phyloP scores from a whole-genome alignment of 2,113 vertebrate species.

The Pica pica region DNA sequence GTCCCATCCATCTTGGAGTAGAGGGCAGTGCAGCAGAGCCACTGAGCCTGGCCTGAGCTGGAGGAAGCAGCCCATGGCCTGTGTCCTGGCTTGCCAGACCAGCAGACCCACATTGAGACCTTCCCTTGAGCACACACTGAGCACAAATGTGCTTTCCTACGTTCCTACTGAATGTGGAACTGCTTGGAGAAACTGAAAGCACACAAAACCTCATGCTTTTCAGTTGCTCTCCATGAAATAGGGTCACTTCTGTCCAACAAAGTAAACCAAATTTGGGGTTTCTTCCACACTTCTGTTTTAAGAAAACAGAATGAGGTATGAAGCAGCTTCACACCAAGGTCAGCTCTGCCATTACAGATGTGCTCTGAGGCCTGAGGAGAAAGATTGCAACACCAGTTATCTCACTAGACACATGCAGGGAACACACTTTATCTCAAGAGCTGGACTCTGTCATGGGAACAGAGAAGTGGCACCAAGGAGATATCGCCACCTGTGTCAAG shows the following conservation, averaged over 20 bases:
- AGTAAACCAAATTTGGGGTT: background rate
- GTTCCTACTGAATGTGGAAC: fast-evolving
- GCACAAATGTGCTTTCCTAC: background rate
- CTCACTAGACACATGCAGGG: fast-evolving
- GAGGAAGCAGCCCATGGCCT: background rate
- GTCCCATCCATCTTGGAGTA: background rate
- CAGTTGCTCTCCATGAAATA: background rate
- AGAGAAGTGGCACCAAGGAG: background rate
- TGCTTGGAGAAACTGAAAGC: background rate
- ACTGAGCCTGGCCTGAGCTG: background rate
- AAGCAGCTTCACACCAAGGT: background rate
- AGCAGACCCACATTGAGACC: background rate
- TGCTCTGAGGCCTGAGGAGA: background rate
- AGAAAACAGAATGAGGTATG: fast-evolving
- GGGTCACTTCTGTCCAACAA: background rate
- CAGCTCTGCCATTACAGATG: background rate
- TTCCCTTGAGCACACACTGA: background rate
- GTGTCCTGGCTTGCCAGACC: background rate
- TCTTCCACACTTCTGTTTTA: background rate
- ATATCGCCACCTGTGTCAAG: background rate
- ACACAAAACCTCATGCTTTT: background rate
- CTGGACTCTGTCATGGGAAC: background rate
- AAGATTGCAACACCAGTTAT: background rate
- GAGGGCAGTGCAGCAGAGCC: background rate
- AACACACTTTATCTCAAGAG: background rate